Percentiles rank a stretch among this genome's conserved stretches.
These are phyloP conservation scores for Leptobrachium ailaonicum DNA, from an alignment of 2,113 vertebrate species.

Conservation along the genomic window DNA sequence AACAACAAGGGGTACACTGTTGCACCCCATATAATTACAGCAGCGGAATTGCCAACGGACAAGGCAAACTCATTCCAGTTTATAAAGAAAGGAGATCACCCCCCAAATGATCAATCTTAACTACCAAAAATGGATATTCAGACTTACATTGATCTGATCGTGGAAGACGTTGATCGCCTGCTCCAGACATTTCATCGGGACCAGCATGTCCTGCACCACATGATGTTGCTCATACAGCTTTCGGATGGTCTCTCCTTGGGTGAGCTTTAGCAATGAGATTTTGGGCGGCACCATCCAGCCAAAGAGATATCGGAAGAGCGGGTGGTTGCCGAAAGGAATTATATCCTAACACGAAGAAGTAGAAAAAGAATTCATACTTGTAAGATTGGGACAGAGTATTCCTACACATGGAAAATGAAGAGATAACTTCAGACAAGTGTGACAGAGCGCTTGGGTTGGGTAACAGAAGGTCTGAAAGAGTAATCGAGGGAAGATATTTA, in stretches of 20 bases:
- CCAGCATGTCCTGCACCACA: constrained; percentile 95
- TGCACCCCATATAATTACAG: no score
- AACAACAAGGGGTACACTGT: no score
- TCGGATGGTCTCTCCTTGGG: constrained; percentile 92
- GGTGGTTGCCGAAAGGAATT: constrained; percentile 95
- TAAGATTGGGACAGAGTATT: no score
- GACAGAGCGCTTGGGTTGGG: no score
- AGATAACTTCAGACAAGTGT: no score
- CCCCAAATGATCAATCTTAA: no score
- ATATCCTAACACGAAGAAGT: constrained; percentile 78
- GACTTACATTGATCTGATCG: constrained; percentile 80
- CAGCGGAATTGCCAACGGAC: no score
- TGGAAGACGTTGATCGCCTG: constrained; percentile 84
- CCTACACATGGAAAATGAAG: no score
- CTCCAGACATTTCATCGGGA: constrained; percentile 86
- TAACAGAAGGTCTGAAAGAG: no score
- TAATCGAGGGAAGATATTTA: no score
- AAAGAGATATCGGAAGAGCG: constrained; percentile 87
- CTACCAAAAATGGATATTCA: not conserved
- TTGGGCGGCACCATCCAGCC: constrained; percentile 99
- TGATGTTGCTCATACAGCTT: constrained; percentile 94
- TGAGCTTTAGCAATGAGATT: constrained; percentile 94
- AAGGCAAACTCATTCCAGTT: no score
- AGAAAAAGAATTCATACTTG: not conserved
- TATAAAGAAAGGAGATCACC: no score